Evolutionary conservation across 2,888 invertebrate species (phyloP).

Genomic region (Pomacea canaliculata): DNA sequence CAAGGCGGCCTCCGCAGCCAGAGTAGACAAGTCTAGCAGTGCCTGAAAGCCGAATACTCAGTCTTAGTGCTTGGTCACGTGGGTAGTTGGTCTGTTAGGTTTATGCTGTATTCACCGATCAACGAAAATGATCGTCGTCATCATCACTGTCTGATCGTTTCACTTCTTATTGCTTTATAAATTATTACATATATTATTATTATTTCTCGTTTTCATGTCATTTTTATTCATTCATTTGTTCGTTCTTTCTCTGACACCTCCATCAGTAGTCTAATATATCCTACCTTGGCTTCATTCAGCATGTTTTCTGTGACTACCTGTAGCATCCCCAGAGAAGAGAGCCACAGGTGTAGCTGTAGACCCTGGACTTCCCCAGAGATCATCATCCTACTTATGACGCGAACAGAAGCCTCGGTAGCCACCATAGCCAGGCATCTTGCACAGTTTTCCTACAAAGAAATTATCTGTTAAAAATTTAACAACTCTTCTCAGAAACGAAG

Average conservation of each 20-base stretch:
- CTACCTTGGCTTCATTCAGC: constrained; percentile 69
- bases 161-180: neutral
- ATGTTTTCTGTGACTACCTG: constrained; percentile 70
- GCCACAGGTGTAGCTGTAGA: constrained; percentile 82
- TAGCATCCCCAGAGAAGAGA: constrained; percentile 87
- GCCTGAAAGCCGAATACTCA: neutral
- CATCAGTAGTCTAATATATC: no score
- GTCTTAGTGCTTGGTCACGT: no score
- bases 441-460: constrained; percentile 77
- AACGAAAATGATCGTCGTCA: no score
- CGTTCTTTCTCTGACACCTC: neutral
- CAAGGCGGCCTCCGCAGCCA: constrained; percentile 73
- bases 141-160: neutral
- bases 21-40: neutral
- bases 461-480: neutral
- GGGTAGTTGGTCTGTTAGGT: no score
- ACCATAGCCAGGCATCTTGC: constrained; percentile 89
- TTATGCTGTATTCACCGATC: no score
- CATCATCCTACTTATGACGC: constrained; percentile 86
- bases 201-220: neutral
- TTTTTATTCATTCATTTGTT: constrained; percentile 4
- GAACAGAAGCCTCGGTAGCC: constrained; percentile 85
- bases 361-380: constrained; percentile 76
- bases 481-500: no score
- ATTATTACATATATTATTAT: neutral